Evolutionary conservation across 2,797 vertebrate genomes (phyloP).

Genomic region (Acrossocheilus wenchowensis): DNA sequence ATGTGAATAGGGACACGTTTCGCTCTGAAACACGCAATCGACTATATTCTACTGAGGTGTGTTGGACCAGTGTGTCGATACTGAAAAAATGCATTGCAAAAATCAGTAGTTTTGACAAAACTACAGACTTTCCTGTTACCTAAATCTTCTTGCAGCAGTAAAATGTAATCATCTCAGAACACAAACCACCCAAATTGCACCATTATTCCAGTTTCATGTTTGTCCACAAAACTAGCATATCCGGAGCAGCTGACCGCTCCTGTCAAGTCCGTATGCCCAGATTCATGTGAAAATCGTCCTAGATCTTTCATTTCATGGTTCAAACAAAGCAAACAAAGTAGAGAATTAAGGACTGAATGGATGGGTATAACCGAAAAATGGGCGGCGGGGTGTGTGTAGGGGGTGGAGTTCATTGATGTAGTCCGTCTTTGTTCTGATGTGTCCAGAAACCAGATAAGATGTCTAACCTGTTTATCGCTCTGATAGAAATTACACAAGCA

Average conservation of each 20-base stretch:
- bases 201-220: constrained; percentile 38
- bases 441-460: constrained; percentile 66
- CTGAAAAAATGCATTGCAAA: no score
- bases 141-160: background rate
- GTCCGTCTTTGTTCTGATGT: constrained; percentile 72
- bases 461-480: constrained; percentile 71
- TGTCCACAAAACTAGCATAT: constrained; percentile 46
- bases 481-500: constrained; percentile 72
- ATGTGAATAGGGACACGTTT: background rate
- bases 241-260: constrained; percentile 45
- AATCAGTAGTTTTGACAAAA: background rate
- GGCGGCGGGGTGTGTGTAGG: background rate
- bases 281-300: constrained; percentile 31
- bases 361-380: constrained; percentile 36
- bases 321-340: constrained; percentile 41
- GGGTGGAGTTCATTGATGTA: constrained; percentile 47
- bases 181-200: background rate
- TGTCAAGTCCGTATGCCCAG: constrained; percentile 36
- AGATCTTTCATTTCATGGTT: constrained; percentile 41
- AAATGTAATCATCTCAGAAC: background rate
- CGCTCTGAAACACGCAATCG: background rate
- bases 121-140: background rate
- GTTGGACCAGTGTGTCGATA: background rate
- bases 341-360: constrained; percentile 36
- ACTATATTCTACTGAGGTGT: background rate